Conservation (phyloP, 2,797 vertebrate genomes). For the Microctenopoma stevenorrisi region DNA sequence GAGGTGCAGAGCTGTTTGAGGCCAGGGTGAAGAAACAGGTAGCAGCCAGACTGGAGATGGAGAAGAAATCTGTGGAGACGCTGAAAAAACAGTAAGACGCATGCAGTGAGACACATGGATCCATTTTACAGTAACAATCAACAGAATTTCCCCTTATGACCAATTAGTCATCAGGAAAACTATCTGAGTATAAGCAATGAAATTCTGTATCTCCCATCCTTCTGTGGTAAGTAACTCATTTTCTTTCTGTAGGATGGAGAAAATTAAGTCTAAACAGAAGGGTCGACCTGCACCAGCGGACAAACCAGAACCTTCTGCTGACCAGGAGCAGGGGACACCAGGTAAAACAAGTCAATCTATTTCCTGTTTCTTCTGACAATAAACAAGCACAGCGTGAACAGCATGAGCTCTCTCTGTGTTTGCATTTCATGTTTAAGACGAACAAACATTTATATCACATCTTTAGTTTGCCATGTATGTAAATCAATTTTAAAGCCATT, state of each 20-base stretch:
- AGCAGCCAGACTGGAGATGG: slow-evolving; percentile 76
- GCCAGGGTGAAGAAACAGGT: slow-evolving; percentile 83
- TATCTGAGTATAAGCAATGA: background rate
- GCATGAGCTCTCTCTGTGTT: background rate
- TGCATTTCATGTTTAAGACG: background rate
- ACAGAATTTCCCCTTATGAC: background rate
- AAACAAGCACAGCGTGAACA: background rate
- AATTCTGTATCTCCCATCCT: no score
- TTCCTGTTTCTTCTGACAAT: slow-evolving; percentile 14
- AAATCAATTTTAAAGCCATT: no score
- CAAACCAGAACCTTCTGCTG: slow-evolving; percentile 32
- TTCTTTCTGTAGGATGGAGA: slow-evolving; percentile 81
- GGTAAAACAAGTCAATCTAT: slow-evolving; percentile 47
- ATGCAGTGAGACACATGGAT: slow-evolving; percentile 17
- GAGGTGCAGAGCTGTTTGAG: slow-evolving; percentile 85
- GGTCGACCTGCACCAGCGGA: slow-evolving; percentile 46
- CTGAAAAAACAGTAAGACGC: slow-evolving; percentile 82
- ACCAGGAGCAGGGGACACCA: slow-evolving; percentile 40
- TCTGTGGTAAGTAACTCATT: background rate
- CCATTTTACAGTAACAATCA: background rate
- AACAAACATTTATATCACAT: background rate
- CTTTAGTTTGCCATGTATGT: background rate
- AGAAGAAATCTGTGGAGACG: slow-evolving; percentile 80
- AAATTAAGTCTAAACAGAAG: slow-evolving; percentile 84
- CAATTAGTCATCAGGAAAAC: slow-evolving; percentile 2